Percentiles rank a stretch among this genome's conserved stretches.
These are phyloP conservation scores for Theretra japonica DNA, from an alignment of 2,888 invertebrate species.

Conservation along the genomic window DNA sequence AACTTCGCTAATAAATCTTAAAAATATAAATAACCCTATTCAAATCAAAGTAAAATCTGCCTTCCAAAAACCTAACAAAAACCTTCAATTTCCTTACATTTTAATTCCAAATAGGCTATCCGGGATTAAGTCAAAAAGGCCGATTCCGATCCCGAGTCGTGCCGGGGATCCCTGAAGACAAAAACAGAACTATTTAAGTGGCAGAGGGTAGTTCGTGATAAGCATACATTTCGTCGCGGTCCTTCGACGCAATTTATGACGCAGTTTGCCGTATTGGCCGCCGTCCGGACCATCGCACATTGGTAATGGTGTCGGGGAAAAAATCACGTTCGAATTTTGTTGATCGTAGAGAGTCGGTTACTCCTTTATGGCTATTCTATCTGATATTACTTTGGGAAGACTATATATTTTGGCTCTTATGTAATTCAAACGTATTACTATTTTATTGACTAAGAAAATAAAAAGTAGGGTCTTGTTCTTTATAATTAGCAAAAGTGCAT, in stretches of 20 bases:
- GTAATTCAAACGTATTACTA: too few relatives aligned
- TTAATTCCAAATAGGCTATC: conserved; percentile 10
- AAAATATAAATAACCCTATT: too few relatives aligned
- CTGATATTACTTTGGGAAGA: neutral
- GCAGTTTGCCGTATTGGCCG: conserved; percentile 56
- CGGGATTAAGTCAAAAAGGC: conserved; percentile 7
- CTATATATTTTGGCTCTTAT: too few relatives aligned
- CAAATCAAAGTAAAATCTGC: too few relatives aligned
- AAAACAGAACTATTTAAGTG: conserved; percentile 58
- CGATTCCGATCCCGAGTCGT: conserved; percentile 18
- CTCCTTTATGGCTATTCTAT: neutral
- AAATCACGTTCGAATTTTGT: neutral
- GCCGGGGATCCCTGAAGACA: conserved; percentile 43
- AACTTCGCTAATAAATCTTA: too few relatives aligned
- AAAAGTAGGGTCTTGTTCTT: too few relatives aligned
- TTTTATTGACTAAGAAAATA: too few relatives aligned
- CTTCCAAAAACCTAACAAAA: neutral
- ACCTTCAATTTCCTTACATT: neutral
- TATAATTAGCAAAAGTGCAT: too few relatives aligned
- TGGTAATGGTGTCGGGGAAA: conserved; percentile 32
- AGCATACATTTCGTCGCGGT: conserved; percentile 59
- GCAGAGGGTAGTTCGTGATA: conserved; percentile 55
- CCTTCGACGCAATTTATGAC: conserved; percentile 58
- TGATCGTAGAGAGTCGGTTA: conserved; percentile 2
- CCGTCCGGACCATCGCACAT: conserved; percentile 36